phyloP scores from a whole-genome alignment of 2,113 vertebrate genomes.

The Eretmochelys imbricata region DNA sequence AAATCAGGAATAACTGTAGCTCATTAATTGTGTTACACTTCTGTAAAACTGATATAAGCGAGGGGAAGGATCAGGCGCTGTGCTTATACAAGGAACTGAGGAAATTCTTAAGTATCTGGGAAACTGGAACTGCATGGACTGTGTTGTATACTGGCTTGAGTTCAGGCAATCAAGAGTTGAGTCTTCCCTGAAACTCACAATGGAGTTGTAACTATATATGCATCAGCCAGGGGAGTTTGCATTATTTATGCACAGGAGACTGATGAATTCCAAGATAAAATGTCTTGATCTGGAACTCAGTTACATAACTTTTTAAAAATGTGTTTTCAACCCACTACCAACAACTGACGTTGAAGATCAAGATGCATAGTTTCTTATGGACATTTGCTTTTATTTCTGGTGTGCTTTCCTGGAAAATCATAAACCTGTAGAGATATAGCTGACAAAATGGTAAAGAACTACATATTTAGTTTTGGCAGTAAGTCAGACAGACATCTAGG shows the following conservation, averaged over 20 bases:
- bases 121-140: not conserved
- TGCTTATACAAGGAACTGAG: not conserved
- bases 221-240: rapidly evolving
- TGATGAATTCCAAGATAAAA: not conserved
- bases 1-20: not conserved
- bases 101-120: not conserved
- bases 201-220: not conserved
- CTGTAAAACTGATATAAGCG: not conserved
- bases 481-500: conserved; percentile 71
- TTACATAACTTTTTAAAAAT: conserved; percentile 31
- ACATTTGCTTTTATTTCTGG: conserved; percentile 62
- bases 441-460: conserved; percentile 65
- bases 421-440: not conserved
- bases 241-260: rapidly evolving
- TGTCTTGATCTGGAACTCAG: conserved; percentile 42
- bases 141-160: rapidly evolving
- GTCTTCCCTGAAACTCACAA: not conserved
- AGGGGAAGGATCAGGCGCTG: rapidly evolving
- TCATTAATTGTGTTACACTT: not conserved
- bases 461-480: conserved; percentile 64
- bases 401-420: conserved; percentile 60
- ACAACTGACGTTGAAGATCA: conserved; percentile 55
- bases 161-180: rapidly evolving
- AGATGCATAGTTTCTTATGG: conserved; percentile 61
- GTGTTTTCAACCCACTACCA: conserved; percentile 14